Percentiles rank a stretch among this genome's conserved stretches.
phyloP scores from a whole-genome alignment of 1,140 invertebrate species.

The Parasteatoda tepidariorum region DNA sequence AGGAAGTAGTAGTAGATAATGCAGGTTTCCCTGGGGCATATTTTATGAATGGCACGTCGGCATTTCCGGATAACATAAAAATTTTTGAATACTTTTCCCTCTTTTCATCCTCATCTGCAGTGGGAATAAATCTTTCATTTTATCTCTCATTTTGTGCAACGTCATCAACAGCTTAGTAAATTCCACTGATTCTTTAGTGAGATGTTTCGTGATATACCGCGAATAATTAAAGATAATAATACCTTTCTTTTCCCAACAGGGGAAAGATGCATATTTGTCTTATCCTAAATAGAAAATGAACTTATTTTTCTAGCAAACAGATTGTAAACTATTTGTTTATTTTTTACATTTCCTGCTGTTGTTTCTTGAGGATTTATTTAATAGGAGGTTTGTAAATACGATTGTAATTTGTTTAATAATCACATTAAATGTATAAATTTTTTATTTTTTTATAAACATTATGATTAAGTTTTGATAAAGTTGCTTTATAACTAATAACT shows the following conservation, averaged over 20 bases:
- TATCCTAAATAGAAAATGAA: too few relatives aligned
- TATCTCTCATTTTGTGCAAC: background rate
- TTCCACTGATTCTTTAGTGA: background rate
- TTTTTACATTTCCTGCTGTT: too few relatives aligned
- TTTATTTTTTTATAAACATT: too few relatives aligned
- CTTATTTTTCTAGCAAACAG: too few relatives aligned
- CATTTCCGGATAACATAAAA: slow-evolving; percentile 27
- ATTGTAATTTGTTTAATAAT: too few relatives aligned
- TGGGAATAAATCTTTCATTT: background rate
- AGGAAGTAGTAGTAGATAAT: slow-evolving; percentile 40
- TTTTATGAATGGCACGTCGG: slow-evolving; percentile 27
- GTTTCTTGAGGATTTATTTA: too few relatives aligned
- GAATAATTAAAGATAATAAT: background rate
- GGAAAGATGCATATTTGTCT: too few relatives aligned
- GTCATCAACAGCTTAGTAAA: background rate
- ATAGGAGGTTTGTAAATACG: too few relatives aligned
- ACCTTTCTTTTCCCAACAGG: background rate
- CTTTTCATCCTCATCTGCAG: background rate
- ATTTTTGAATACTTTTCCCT: slow-evolving; percentile 47
- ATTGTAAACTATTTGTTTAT: too few relatives aligned
- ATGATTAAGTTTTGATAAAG: too few relatives aligned
- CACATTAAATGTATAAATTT: too few relatives aligned
- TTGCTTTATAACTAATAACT: too few relatives aligned
- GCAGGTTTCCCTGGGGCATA: slow-evolving; percentile 18
- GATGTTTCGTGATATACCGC: background rate